Base-by-base conservation (phyloP, 2,113 vertebrate genomes). In the Cochlearius cochlearius region DNA sequence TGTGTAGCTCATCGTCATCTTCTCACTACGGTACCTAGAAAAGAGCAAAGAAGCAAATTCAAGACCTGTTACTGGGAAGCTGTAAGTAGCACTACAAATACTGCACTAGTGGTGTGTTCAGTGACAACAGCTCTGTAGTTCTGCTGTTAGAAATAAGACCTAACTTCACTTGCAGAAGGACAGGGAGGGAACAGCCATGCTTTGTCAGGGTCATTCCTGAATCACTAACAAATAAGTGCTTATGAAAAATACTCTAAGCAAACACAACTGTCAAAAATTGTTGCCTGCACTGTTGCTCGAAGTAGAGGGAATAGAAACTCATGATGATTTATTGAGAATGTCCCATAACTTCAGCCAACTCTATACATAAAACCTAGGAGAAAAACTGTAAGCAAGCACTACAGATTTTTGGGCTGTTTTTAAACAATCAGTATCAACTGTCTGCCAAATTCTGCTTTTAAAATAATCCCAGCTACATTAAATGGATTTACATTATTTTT, bases 1-100 rank as follows among this genome's bases (percentile, higher is more conserved):
- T 82, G 99, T 98, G 98, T 99, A 99, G 98, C 99, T 99, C 99
- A 99, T 99, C 55, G 99, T 99, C 99, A 99, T 99, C 99, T 99
- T 99, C 98, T 99, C 99, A 97, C 99, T 99, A 98, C 99, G 99
- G 98, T 99, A 99, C 99, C 99, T 99, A 94, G 86, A 30, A 97
- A 79, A 86, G 85, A 88, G 90, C 66, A 85, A 39, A 89, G 43
- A 29, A 63, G 88, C 79, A 69, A 92, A n/a, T 27, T 76, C 72
- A 93, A 36, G 11, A 71, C 12, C 66, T 39, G 63, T 18, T 16
- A 50, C 27, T 30, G 71, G 73, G 80, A 90, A 96, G 88, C 73
- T 81, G 22, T 5, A 72, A 69, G 39, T 7, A 79, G 84, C 26
- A 81, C 25, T 32, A 36, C 50, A 41, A 62, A 23, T 23, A 36